These are phyloP conservation scores for Enteromius treurensis DNA, from an alignment of 2,797 vertebrate species.

Conservation along the genomic window DNA sequence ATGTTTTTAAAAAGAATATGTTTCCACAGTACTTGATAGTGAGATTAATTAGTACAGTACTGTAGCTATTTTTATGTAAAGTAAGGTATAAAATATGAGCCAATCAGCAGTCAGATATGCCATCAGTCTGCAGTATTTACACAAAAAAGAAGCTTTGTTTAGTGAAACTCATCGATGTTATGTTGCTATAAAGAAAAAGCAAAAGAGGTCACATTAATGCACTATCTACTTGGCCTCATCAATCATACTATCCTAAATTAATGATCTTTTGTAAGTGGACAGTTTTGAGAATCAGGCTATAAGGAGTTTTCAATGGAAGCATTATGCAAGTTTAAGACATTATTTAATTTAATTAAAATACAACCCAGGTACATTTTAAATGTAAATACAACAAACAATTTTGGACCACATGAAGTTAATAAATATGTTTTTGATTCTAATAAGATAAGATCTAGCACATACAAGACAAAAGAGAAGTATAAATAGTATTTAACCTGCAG, in stretches of 20 bases:
- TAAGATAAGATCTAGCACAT: not conserved
- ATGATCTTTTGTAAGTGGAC: not conserved
- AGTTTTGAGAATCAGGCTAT: not conserved
- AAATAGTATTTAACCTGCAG: not conserved
- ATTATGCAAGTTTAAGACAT: not conserved
- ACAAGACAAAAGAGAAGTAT: not conserved
- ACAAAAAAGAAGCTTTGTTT: too few species aligned
- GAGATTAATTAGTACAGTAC: too few species aligned
- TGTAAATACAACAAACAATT: not conserved
- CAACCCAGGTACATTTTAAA: not conserved
- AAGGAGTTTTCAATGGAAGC: not conserved
- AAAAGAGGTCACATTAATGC: not conserved
- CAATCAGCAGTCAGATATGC: too few species aligned
- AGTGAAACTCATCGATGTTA: not conserved
- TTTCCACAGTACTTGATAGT: too few species aligned
- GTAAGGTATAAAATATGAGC: too few species aligned
- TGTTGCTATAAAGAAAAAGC: not conserved
- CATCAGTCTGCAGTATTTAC: too few species aligned
- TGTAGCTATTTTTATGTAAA: too few species aligned
- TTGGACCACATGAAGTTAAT: not conserved
- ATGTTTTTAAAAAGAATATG: too few species aligned
- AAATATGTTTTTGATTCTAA: conserved; percentile 22
- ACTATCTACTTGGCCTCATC: not conserved
- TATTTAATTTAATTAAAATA: not conserved
- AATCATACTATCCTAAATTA: not conserved